A percentile compares a stretch with the other conserved stretches of the same genome.
Evolutionary conservation across 35 echinoderm and acorn worm species (phyloP).

Genomic region (Stichopus chloronotus): DNA sequence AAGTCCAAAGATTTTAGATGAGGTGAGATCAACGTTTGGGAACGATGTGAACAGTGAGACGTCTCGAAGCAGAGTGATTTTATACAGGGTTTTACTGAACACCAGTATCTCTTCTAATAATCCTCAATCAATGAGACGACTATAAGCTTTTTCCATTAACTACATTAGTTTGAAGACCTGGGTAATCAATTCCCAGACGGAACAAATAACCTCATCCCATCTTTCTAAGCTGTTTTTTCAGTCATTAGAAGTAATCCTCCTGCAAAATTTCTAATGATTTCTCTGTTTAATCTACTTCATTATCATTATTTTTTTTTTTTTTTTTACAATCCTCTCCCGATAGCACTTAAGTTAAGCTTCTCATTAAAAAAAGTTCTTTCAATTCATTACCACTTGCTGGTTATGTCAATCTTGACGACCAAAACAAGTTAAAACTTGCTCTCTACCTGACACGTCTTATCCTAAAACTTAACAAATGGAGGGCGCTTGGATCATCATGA

Average conservation of each 20-base stretch:
- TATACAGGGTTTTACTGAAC: not conserved
- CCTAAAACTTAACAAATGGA: not conserved
- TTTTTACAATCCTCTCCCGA: too few species aligned
- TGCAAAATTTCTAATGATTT: not conserved
- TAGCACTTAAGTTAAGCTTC: too few species aligned
- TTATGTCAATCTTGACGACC: too few species aligned
- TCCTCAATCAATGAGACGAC: not conserved
- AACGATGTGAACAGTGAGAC: slow-evolving; percentile 22
- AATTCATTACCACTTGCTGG: too few species aligned
- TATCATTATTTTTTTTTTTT: too few species aligned
- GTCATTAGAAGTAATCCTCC: not conserved
- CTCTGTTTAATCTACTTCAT: too few species aligned
- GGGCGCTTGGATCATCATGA: too few species aligned
- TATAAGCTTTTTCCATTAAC: not conserved
- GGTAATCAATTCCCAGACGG: not conserved
- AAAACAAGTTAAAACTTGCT: too few species aligned
- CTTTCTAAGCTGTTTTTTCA: not conserved
- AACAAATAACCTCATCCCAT: not conserved
- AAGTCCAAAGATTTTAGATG: too few species aligned
- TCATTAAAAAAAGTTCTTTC: too few species aligned
- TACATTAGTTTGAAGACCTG: not conserved
- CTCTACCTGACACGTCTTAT: too few species aligned
- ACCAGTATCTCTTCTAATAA: not conserved
- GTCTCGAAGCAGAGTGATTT: not conserved
- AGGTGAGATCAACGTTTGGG: too few species aligned